Evolutionary conservation across 2,797 vertebrate genomes (phyloP).

Genomic region (Babyrousa celebensis): DNA sequence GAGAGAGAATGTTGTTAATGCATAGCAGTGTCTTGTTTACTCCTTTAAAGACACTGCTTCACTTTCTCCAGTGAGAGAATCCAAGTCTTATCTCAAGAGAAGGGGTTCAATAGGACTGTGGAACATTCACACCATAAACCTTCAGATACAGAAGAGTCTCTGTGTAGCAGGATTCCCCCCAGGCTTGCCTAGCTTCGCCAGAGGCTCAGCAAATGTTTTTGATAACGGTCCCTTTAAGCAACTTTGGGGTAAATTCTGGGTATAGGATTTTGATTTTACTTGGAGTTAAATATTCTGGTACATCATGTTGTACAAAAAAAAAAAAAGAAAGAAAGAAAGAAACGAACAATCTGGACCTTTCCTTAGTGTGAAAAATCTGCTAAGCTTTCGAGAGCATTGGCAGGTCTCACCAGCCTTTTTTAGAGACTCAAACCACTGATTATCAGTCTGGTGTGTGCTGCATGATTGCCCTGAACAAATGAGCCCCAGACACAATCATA

Average conservation of each 20-base stretch:
- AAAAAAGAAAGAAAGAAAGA: constrained; percentile 21
- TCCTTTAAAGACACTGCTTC: constrained; percentile 57
- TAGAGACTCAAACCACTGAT: constrained; percentile 59
- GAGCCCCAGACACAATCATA: constrained; percentile 58
- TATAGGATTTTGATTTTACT: constrained; percentile 45
- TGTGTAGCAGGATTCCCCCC: neutral
- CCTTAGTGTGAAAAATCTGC: neutral
- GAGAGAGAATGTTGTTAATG: constrained; percentile 55
- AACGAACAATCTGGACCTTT: neutral
- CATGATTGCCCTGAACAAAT: constrained; percentile 57
- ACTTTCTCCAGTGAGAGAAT: constrained; percentile 45
- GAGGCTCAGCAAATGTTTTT: neutral
- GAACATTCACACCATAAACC: constrained; percentile 40
- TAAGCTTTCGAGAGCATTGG: constrained; percentile 5
- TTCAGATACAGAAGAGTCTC: neutral
- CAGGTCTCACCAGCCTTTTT: neutral
- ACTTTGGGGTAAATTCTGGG: neutral
- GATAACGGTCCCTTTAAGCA: constrained; percentile 51
- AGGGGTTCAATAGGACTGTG: neutral
- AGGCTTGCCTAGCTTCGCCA: neutral
- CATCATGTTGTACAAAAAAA: constrained; percentile 17
- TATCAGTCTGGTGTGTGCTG: constrained; percentile 14
- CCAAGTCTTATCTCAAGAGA: constrained; percentile 73
- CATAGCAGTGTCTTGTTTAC: constrained; percentile 42
- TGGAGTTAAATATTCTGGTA: constrained; percentile 62